Evolutionary conservation across 2,113 vertebrate species (phyloP).

Genomic region (Oreochromis niloticus): DNA sequence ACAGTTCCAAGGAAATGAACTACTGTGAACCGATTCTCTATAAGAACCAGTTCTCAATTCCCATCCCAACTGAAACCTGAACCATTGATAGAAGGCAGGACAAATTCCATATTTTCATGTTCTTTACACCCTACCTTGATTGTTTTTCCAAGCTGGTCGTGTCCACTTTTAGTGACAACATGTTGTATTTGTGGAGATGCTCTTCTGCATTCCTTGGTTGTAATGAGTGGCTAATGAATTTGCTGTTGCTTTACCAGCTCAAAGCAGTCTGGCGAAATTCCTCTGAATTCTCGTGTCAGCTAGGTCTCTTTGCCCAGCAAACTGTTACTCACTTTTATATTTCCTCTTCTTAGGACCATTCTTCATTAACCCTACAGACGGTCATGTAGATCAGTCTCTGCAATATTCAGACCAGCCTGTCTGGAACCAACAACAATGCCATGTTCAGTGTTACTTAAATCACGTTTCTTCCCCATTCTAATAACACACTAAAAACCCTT

Average conservation of each 20-base stretch:
- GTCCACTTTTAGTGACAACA: background rate
- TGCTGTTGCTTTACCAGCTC: background rate
- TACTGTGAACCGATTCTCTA: background rate
- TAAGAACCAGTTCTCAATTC: background rate
- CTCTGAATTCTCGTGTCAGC: background rate
- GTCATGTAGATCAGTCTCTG: background rate
- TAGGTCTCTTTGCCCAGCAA: background rate
- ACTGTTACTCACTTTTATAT: background rate
- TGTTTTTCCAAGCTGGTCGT: background rate
- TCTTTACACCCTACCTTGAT: background rate
- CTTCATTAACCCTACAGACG: background rate
- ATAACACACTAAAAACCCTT: background rate
- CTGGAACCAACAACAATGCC: background rate
- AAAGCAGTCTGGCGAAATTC: accelerated
- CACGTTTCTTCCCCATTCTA: background rate
- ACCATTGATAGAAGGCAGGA: background rate
- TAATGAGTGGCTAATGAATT: background rate
- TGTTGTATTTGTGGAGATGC: background rate
- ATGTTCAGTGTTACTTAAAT: background rate
- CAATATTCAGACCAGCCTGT: background rate
- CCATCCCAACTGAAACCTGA: background rate
- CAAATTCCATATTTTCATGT: background rate
- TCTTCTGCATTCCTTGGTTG: background rate
- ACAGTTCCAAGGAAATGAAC: background rate
- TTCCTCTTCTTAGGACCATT: background rate